Base-by-base conservation (phyloP, 2,797 vertebrate genomes). In the Tarsius wallacei region DNA sequence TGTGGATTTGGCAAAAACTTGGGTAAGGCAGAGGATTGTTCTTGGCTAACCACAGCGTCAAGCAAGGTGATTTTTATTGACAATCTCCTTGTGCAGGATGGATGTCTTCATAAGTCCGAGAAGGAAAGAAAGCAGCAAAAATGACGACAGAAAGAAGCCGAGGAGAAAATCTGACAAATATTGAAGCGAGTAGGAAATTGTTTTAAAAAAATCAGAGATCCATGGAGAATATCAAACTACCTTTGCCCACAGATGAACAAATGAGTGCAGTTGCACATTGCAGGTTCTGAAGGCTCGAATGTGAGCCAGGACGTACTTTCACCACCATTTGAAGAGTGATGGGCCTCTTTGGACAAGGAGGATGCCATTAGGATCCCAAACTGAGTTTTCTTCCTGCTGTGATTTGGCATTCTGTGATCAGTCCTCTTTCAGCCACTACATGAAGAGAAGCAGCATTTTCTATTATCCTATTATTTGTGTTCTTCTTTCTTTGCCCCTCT, bases 171-270 rank as follows among this genome's bases (percentile, higher is more conserved):
- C 14, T 13, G 22, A n/a, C 36, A 90, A 71, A 51, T 76, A 88
- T 31, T 53, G 66, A 93, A 95, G 4, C 0, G 7, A 22, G 89
- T 47, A 51, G 61, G 96, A 97, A 82, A 94, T 85, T 82, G 55
- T 86, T 93, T 95, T 42, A 42, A 90, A 91, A 89, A 64, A 87
- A 33, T 47, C 73, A 86, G 61, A 57, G 36, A 74, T 42, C n/a
- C 0, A 0, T 3, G 11, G 74, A 76, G 89, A 83, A 76, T 42
- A 90, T 2, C 8, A n/a, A 87, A 19, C 14, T 28, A 14, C 63
- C 17, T 87, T 90, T 90, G 95, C 70, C 1, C 14, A 82, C 4
- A 80, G 91, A 21, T 49, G 42, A 47, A 2, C 17, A 55, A 15
- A 53, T 0, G 10, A 19, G 17, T 3, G 0, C 28, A 70, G 5